Evolutionary conservation across 1,140 invertebrate species (phyloP).

Genomic region (Caenorhabditis inopinata): DNA sequence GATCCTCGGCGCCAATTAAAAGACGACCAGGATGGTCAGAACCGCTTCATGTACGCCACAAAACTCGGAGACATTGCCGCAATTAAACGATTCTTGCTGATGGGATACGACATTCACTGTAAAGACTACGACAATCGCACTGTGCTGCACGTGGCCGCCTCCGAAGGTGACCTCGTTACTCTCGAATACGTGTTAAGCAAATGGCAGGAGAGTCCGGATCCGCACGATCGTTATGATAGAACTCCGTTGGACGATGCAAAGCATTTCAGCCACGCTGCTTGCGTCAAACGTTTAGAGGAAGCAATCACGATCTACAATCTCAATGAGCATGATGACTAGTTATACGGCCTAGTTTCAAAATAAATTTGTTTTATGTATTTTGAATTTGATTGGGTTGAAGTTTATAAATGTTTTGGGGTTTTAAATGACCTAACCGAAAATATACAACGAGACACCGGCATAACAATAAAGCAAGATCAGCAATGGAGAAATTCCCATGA

Average conservation of each 20-base stretch:
- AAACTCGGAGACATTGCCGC: conserved; percentile 85
- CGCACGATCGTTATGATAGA: conserved; percentile 41
- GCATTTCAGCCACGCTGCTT: conserved; percentile 46
- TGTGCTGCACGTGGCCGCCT: conserved; percentile 67
- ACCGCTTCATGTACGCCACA: conserved; percentile 82
- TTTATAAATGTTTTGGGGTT: too few species aligned
- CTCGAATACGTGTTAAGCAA: conserved; percentile 72
- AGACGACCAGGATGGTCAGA: conserved; percentile 87
- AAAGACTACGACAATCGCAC: conserved; percentile 80
- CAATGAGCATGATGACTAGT: neutral
- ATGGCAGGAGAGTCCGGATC: conserved; percentile 75
- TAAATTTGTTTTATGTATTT: too few species aligned
- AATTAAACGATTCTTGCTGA: conserved; percentile 74
- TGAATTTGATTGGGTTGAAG: too few species aligned
- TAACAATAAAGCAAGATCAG: too few species aligned
- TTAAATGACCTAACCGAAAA: too few species aligned
- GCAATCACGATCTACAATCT: conserved; percentile 19
- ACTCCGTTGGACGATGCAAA: conserved; percentile 50
- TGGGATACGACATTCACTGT: conserved; percentile 73
- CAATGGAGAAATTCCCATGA: too few species aligned
- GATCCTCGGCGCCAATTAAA: conserved; percentile 74
- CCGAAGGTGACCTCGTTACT: conserved; percentile 64
- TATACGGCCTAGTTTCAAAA: too few species aligned
- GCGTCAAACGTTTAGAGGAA: conserved; percentile 32
- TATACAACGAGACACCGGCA: too few species aligned